phyloP scores from a whole-genome alignment of 2,888 invertebrate genomes.

The Ormyrus thymus region DNA sequence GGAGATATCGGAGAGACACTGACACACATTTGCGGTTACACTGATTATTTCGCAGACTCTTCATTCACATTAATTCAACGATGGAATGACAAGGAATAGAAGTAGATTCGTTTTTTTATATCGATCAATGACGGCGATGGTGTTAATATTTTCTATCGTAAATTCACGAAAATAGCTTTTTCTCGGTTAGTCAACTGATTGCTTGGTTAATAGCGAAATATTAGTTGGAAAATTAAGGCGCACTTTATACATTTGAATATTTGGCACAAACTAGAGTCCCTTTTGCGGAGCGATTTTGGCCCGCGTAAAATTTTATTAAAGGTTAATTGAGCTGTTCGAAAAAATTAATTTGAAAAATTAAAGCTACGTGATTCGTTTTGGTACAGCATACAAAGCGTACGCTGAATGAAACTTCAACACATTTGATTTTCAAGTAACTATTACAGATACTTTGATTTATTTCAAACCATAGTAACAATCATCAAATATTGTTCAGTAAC shows the following conservation, averaged over 20 bases:
- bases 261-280: slow-evolving; percentile 42
- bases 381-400: neutral
- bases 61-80: slow-evolving; percentile 5
- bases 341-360: neutral
- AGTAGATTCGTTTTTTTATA: neutral
- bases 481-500: too few relatives aligned
- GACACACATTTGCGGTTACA: neutral
- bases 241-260: slow-evolving; percentile 13
- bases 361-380: too few relatives aligned
- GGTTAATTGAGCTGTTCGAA: neutral
- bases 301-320: neutral
- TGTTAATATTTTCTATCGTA: neutral
- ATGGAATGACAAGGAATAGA: neutral
- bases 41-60: neutral
- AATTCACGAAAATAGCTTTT: slow-evolving; percentile 6
- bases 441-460: neutral
- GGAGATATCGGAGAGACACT: slow-evolving; percentile 37
- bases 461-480: neutral
- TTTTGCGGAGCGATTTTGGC: neutral
- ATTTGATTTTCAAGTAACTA: slow-evolving; percentile 1
- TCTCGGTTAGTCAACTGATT: slow-evolving; percentile 41
- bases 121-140: too few relatives aligned
- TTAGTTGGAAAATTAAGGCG: slow-evolving; percentile 42
- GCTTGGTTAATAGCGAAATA: slow-evolving; percentile 47
- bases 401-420: neutral